Base-by-base conservation (phyloP, 2,888 invertebrate genomes). In the Chouioia cunea region DNA sequence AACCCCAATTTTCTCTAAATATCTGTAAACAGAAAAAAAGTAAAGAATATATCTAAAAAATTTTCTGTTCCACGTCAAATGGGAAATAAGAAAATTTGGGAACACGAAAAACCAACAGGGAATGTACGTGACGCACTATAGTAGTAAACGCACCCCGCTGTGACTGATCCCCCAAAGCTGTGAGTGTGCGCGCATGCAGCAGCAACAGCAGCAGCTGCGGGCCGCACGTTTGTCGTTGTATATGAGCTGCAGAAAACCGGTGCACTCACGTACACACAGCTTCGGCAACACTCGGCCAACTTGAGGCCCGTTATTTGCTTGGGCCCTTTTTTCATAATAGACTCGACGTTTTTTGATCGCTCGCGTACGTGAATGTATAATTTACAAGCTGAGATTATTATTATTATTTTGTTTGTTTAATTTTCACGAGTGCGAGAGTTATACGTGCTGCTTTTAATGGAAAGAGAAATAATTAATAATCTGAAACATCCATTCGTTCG, bases 231-330 rank as follows among this genome's bases (percentile, higher is more conserved):
- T 50, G 50, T 10, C 3, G 4, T 8, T 10, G 18, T 16, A n/a
- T 10, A 16, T 74, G 64, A n/a, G 71, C 73, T 76, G 79, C 79
- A 80, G 77, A 79, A 78, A 81, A 82, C 81, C 81, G 81, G 81
- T 81, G 81, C 81, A 79, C 76, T 77, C 73, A 77, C 80, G 82
- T 80, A 64, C 71, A 79, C 81, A 75, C 75, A 71, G n/a, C 79
- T 75, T 77, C 46, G 23, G 20, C 59, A 44, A 57, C 8, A 48
- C 48, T 48, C 50, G 14, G 16, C 16, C 18, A 8, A 18, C 23
- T 4, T 44, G 87, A 87, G 81, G 87, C 88, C 75, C 76, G 80
- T 90, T 90, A 90, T 62, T 56, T 20, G 36, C 22, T 16, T 36
- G 36, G 36, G 36, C 36, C 36, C 36, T 36, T 36, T 36, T 36